phyloP scores from a whole-genome alignment of 2,113 vertebrate genomes.

The Hydropotes inermis region DNA sequence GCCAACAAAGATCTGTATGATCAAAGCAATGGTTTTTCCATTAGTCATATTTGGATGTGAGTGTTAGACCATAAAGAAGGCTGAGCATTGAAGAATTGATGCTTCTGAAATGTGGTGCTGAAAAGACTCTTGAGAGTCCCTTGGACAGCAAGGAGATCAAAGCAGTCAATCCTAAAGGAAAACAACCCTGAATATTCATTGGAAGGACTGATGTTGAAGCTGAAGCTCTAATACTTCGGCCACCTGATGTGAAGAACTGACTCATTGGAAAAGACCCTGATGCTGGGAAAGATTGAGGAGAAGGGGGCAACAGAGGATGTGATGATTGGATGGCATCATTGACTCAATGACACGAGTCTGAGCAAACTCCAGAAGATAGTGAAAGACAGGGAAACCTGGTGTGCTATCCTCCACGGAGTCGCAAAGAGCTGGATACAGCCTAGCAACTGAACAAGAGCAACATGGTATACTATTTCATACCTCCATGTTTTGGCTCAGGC shows the following conservation, averaged over 20 bases:
- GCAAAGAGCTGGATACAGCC: background rate
- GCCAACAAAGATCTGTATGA: background rate
- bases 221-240: background rate
- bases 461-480: background rate
- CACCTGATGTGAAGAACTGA: background rate
- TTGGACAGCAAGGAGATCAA: background rate
- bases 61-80: background rate
- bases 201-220: background rate
- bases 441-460: background rate
- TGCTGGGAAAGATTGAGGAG: background rate
- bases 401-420: background rate
- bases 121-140: background rate
- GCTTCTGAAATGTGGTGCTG: background rate
- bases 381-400: background rate
- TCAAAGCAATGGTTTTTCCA: background rate
- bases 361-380: background rate
- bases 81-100: background rate
- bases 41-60: background rate
- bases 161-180: background rate
- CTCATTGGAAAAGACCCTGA: background rate
- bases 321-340: background rate
- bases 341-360: background rate
- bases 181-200: background rate
- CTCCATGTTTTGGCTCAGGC: background rate
- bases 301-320: background rate